Percentiles rank a stretch among this genome's conserved stretches.
phyloP scores from a whole-genome alignment of 2,888 invertebrate genomes.

The Polydrusus cervinus region DNA sequence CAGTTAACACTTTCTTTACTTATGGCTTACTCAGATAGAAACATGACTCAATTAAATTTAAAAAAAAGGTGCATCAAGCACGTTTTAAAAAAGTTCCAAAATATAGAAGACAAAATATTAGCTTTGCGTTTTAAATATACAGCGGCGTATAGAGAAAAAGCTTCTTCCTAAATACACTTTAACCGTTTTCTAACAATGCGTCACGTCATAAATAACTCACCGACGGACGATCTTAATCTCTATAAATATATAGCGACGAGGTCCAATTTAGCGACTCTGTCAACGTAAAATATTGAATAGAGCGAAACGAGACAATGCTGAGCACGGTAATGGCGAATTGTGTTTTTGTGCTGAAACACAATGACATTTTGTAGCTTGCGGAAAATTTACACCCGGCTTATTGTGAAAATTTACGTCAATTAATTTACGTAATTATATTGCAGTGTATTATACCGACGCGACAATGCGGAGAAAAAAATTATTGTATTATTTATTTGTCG shows the following conservation, averaged over 20 bases:
- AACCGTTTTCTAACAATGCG: not conserved
- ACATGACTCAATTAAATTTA: too few species aligned
- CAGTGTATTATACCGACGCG: not conserved
- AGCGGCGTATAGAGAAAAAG: not conserved
- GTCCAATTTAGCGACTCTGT: constrained; percentile 23
- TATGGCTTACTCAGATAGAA: too few species aligned
- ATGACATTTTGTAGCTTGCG: constrained; percentile 19
- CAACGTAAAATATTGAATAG: constrained; percentile 20
- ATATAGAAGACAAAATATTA: too few species aligned
- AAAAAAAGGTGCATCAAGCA: too few species aligned
- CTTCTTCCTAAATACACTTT: not conserved
- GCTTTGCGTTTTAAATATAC: too few species aligned
- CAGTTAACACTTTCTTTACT: too few species aligned
- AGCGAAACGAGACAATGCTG: constrained; percentile 16
- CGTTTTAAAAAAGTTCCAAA: too few species aligned
- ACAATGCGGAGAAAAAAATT: too few species aligned
- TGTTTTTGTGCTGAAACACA: constrained; percentile 18
- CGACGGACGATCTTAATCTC: constrained; percentile 2
- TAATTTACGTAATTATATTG: constrained; percentile 6
- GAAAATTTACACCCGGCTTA: constrained; percentile 17
- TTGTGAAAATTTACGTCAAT: not conserved
- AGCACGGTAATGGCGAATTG: constrained; percentile 14
- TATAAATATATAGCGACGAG: constrained; percentile 19
- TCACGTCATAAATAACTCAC: not conserved
- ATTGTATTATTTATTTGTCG: too few species aligned